A percentile compares a stretch with the other conserved stretches of the same genome.
phyloP scores from a whole-genome alignment of 2,797 vertebrate genomes.

The Argyrosomus regius region DNA sequence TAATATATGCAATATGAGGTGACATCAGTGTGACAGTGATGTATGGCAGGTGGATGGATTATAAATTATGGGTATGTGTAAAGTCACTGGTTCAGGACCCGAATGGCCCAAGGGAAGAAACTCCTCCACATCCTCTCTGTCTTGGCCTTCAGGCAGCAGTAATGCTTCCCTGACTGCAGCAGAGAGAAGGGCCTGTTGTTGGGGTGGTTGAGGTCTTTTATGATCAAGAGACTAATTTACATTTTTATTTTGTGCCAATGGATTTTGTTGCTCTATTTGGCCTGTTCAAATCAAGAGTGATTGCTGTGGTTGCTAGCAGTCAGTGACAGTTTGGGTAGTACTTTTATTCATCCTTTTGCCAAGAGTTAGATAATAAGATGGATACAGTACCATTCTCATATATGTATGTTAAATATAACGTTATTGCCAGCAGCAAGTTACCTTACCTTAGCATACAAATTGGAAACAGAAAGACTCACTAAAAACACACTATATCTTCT shows the following conservation, averaged over 20 bases:
- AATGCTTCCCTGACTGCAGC: background rate
- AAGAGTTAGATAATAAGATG: background rate
- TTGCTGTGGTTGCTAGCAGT: background rate
- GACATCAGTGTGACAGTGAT: no score
- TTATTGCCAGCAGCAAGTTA: background rate
- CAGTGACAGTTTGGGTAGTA: background rate
- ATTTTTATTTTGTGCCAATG: background rate
- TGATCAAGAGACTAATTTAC: background rate
- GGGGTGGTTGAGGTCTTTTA: background rate
- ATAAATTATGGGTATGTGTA: background rate
- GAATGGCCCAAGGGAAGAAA: no score
- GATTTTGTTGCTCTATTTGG: background rate
- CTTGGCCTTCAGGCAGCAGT: no score
- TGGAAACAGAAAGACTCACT: background rate
- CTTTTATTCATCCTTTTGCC: background rate
- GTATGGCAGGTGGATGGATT: background rate
- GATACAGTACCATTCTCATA: background rate
- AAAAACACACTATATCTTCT: background rate
- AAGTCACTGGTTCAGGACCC: background rate
- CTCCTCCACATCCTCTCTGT: no score
- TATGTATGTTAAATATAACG: background rate
- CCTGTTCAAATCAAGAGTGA: background rate
- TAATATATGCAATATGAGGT: no score
- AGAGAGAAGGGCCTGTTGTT: no score
- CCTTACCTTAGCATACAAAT: background rate